A percentile compares a stretch with the other conserved stretches of the same genome.
These are phyloP conservation scores for Anabas testudineus DNA, from an alignment of 2,797 vertebrate genomes.

Conservation along the genomic window DNA sequence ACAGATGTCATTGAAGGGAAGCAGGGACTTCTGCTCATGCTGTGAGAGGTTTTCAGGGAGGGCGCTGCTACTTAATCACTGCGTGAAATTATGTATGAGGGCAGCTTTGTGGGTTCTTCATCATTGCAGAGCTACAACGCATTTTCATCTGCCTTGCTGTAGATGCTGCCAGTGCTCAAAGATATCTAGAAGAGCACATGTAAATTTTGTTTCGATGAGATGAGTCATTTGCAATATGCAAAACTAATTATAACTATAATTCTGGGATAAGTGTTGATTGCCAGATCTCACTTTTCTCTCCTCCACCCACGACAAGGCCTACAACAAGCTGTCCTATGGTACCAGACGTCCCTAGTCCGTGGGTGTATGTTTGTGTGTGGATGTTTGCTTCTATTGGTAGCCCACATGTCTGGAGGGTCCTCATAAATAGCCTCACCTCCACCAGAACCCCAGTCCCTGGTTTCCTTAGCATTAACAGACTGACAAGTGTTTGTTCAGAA, in stretches of 20 bases:
- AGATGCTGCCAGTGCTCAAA: background rate
- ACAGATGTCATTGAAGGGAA: constrained; percentile 31
- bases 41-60: constrained; percentile 51
- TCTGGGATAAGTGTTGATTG: constrained; percentile 56
- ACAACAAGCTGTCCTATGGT: constrained; percentile 56
- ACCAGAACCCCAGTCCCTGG: constrained; percentile 1
- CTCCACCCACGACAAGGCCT: constrained; percentile 35
- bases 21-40: constrained; percentile 29
- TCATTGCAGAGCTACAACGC: constrained; percentile 2
- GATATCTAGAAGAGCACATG: constrained; percentile 23
- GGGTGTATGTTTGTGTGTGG: constrained; percentile 45
- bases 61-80: constrained; percentile 40
- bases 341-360: constrained; percentile 46
- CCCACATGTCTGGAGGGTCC: constrained; percentile 43
- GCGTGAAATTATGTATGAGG: constrained; percentile 48
- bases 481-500: constrained; percentile 55
- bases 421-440: constrained; percentile 21
- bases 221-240: constrained; percentile 55
- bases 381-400: constrained; percentile 35
- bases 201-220: constrained; percentile 31
- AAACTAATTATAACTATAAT: constrained; percentile 56
- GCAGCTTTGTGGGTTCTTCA: constrained; percentile 6
- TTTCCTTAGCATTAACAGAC: constrained; percentile 28
- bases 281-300: constrained; percentile 45
- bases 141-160: constrained; percentile 22